Evolutionary conservation across 2,113 vertebrate species (phyloP), one percentile per base, ranked within the genome.

Genomic region (Ifrita kowaldi): DNA sequence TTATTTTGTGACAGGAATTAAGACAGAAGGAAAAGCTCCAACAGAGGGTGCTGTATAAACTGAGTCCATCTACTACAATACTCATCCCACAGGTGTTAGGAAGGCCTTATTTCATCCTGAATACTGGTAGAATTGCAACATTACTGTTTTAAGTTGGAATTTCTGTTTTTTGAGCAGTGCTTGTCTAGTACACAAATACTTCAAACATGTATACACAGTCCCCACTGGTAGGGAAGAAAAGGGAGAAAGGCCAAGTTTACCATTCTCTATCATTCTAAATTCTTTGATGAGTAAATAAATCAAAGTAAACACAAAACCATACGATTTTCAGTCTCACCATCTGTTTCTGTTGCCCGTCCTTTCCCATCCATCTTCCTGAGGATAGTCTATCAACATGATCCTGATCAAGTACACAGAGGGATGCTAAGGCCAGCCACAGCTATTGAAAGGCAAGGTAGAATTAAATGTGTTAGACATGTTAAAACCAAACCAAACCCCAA

Each of bases 341-440:
- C 97, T 99, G 99, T 84, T 99, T 99, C 97, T 99, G 99, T 67
- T 99, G 99, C 46, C 99, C 99, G 1, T 99, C 99, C 95, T 99
- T 99, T 83, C 99, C 99, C 99, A 99, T 99, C 99, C 99, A 99
- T 79, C 99, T 98, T 65, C 99, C 99, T 6, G 99, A 99, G 35
- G 99, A 99, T 3, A 99, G 98, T 59, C 99, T 97, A 95, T 99
- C 99, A 18, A 99, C 99, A 7, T 99, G 99, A 95, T 99, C 99
- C 95, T 99, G 99, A 96, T 99, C 99, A 82, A 99, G 98, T 33
- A 99, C 99, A 76, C 99, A 99, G 32, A 99, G 98, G 7, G 99
- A 99, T 28, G 99, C 99, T 59, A 99, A 98, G 53, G 99, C 99
- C 80, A 99, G 97, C 99, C 99, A 99, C 19, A 99, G 98, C 99